Percentiles rank a stretch among this genome's conserved stretches.
Evolutionary conservation across 1,140 invertebrate genomes (phyloP).

Genomic region (Drosophila seguyi): DNA sequence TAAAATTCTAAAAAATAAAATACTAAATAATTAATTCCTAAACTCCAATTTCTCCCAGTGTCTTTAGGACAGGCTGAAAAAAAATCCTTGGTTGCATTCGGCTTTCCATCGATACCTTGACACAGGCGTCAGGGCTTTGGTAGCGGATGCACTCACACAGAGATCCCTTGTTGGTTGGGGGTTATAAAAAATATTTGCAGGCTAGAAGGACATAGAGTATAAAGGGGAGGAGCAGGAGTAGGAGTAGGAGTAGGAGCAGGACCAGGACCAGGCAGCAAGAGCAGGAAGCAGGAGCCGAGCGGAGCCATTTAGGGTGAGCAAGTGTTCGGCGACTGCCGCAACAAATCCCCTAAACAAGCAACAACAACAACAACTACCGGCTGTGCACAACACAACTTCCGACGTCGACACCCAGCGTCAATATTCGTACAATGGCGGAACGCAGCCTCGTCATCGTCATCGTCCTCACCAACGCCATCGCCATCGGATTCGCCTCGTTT

Average conservation of each 20-base stretch:
- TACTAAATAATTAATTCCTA: not conserved
- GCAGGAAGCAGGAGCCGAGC: slow-evolving; percentile 1
- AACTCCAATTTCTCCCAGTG: not conserved
- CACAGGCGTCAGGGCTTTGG: slow-evolving; percentile 46
- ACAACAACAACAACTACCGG: slow-evolving; percentile 62
- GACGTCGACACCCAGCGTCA: slow-evolving; percentile 74
- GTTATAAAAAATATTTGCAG: slow-evolving; percentile 42
- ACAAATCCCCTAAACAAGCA: slow-evolving; percentile 82
- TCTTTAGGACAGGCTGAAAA: slow-evolving; percentile 3
- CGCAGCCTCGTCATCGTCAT: slow-evolving; percentile 45
- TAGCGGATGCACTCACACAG: slow-evolving; percentile 36
- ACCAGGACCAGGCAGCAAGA: not conserved
- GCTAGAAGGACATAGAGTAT: slow-evolving; percentile 7
- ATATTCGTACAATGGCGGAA: slow-evolving; percentile 46
- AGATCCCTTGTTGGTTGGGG: not conserved
- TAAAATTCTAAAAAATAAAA: no score
- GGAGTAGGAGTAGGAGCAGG: not conserved
- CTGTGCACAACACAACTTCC: slow-evolving; percentile 66
- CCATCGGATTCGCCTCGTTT: slow-evolving; percentile 41
- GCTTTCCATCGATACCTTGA: slow-evolving; percentile 58
- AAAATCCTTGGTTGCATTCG: slow-evolving; percentile 35
- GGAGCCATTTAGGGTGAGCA: slow-evolving; percentile 59
- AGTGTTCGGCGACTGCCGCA: slow-evolving; percentile 76
- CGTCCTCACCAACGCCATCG: slow-evolving; percentile 41
- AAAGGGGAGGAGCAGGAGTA: no score